Evolutionary conservation across 2,113 vertebrate species (phyloP), one percentile per base, ranked within the genome.

Genomic region (Lipophrys pholis): DNA sequence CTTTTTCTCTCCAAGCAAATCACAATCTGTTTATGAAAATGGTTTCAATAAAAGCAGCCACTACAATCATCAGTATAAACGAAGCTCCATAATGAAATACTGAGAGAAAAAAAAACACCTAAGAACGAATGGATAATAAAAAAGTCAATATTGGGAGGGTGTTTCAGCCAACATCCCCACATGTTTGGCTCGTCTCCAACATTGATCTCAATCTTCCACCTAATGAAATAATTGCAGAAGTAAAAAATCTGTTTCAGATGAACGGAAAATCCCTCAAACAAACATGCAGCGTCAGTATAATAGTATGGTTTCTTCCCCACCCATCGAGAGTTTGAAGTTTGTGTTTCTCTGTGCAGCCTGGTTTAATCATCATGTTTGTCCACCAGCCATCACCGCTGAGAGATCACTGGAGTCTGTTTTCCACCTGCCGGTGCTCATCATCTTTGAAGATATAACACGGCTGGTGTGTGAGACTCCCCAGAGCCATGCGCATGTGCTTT

Each of bases 11-110:
- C 21, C 21, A 30, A 30, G 21, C 21, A 30, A 30, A 30, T 30
- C 21, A 30, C 21, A 30, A 30, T 30, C 21, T 30, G 21, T 30
- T 30, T 30, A 30, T 30, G 21, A 30, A 30, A 30, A 30, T 30
- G 21, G 21, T 4, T 30, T 30, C 21, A 30, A 30, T 30, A 30
- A 30, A 30, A 30, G 4, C 21, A 30, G 21, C 21, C 21, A 30
- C 38, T 69, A 39, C 81, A 79, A 81, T 69, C 69, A 81, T 57
- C 64, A 70, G 36, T 74, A 87, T 73, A 48, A 36, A 57, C 62
- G 59, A 41, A 69, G 79, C 36, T 7, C 46, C 1, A 16, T 17
- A 66, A 73, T 76, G 63, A 80, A 82, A 83, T 58, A 66, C 36
- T 40, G 21, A 30, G 21, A 30, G 21, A 30, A 30, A 30, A 70